A percentile compares a stretch with the other conserved stretches of the same genome.
phyloP scores from a whole-genome alignment of 1,140 invertebrate genomes.

The Diprion similis region DNA sequence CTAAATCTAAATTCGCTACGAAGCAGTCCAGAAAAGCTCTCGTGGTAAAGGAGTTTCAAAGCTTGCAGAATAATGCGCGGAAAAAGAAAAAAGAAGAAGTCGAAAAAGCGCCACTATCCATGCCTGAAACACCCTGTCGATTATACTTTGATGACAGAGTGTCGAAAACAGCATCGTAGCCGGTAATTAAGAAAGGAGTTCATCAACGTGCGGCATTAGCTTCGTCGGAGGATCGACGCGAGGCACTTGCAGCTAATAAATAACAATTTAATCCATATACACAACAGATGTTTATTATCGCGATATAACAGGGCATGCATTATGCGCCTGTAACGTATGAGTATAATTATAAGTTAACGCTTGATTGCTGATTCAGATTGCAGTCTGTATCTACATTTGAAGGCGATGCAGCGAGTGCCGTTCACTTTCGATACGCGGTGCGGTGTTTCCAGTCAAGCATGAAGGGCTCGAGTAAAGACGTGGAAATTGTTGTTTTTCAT shows the following conservation, averaged over 20 bases:
- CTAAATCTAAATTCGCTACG: too few species aligned
- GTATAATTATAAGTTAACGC: conserved; percentile 34
- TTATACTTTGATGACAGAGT: too few species aligned
- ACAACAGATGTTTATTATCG: neutral
- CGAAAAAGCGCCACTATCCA: too few species aligned
- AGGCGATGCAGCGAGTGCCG: conserved; percentile 25
- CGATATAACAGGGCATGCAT: neutral
- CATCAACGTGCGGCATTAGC: too few species aligned
- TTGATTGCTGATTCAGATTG: conserved; percentile 31
- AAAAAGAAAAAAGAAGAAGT: too few species aligned
- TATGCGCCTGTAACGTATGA: neutral
- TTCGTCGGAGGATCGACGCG: neutral
- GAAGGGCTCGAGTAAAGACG: neutral
- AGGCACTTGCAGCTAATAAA: neutral
- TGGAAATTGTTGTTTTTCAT: neutral
- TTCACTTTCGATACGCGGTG: conserved; percentile 27
- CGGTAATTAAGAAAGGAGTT: too few species aligned
- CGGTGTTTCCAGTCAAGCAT: neutral
- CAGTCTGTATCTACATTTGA: neutral
- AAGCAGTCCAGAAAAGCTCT: too few species aligned
- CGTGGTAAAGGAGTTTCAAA: too few species aligned
- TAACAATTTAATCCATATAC: neutral
- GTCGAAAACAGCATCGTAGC: too few species aligned
- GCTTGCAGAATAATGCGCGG: too few species aligned
- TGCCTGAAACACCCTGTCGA: too few species aligned